Conservation (phyloP, 2,113 vertebrate genomes). For the Colius striatus region DNA sequence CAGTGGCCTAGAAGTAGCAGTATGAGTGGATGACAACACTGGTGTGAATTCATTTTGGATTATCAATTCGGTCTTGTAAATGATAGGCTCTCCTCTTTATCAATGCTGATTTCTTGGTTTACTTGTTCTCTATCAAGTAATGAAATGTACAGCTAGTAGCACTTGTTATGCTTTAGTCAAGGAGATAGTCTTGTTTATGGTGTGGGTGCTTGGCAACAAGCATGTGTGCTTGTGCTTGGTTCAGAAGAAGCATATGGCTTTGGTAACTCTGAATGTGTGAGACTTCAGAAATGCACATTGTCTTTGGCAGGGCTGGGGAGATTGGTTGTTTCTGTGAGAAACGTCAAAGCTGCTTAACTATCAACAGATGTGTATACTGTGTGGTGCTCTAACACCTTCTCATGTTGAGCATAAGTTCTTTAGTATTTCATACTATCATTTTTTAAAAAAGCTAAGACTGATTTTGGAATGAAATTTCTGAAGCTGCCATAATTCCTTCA, state of each 20-base stretch:
- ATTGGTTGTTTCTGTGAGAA: background rate
- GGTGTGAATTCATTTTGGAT: background rate
- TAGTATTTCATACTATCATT: background rate
- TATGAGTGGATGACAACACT: background rate
- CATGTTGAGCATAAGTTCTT: background rate
- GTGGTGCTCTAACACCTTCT: background rate
- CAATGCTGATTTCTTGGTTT: background rate
- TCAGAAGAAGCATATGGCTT: background rate
- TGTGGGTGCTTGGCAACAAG: slow-evolving; percentile 11
- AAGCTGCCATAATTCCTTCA: background rate
- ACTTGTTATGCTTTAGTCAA: background rate
- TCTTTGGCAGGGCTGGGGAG: background rate
- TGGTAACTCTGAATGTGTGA: background rate
- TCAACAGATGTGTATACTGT: background rate
- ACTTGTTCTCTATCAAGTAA: background rate
- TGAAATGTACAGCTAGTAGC: background rate
- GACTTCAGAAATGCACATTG: background rate
- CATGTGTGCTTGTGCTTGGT: background rate
- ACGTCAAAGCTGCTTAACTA: background rate
- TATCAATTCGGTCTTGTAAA: background rate
- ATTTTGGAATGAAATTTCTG: background rate
- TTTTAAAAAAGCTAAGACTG: background rate
- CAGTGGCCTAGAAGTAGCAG: background rate
- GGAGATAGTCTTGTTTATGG: background rate
- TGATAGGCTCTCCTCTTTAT: background rate